Evolutionary conservation across 2,888 invertebrate species (phyloP).

Genomic region (Papilio elwesi): DNA sequence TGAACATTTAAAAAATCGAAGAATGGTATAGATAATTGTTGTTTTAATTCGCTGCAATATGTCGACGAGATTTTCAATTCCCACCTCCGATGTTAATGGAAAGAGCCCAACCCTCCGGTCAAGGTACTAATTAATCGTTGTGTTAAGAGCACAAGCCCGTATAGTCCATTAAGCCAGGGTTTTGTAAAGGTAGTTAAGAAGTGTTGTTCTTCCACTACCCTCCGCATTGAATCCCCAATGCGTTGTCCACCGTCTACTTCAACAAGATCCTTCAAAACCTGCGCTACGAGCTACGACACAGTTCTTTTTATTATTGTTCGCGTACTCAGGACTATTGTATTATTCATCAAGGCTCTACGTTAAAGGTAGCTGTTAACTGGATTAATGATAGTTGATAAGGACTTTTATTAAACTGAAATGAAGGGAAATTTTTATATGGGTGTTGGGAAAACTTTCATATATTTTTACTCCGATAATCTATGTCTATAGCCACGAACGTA

Average conservation of each 20-base stretch:
- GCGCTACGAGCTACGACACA: slow-evolving; percentile 36
- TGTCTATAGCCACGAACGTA: background rate
- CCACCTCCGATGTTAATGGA: slow-evolving; percentile 49
- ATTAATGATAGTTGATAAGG: slow-evolving; percentile 80
- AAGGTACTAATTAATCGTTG: slow-evolving; percentile 76
- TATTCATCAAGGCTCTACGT: slow-evolving; percentile 73
- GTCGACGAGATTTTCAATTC: slow-evolving; percentile 47
- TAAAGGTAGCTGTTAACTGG: slow-evolving; percentile 76
- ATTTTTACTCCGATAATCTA: background rate
- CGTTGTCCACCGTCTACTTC: slow-evolving; percentile 57
- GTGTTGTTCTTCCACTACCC: slow-evolving; percentile 73
- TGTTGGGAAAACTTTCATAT: slow-evolving; percentile 14
- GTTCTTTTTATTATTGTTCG: slow-evolving; percentile 55
- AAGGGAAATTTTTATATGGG: slow-evolving; percentile 52
- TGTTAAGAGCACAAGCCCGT: slow-evolving; percentile 60
- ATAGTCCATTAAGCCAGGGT: slow-evolving; percentile 75
- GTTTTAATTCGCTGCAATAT: background rate
- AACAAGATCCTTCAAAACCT: slow-evolving; percentile 38
- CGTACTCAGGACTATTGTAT: slow-evolving; percentile 69
- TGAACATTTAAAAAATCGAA: background rate
- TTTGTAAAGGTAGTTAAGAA: slow-evolving; percentile 67
- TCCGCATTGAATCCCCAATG: slow-evolving; percentile 70
- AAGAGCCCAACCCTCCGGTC: slow-evolving; percentile 53
- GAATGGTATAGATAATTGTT: background rate
- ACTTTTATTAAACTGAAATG: slow-evolving; percentile 68